These are phyloP conservation scores for Drosophila busckii DNA, from an alignment of 1,140 invertebrate genomes.

Conservation along the genomic window DNA sequence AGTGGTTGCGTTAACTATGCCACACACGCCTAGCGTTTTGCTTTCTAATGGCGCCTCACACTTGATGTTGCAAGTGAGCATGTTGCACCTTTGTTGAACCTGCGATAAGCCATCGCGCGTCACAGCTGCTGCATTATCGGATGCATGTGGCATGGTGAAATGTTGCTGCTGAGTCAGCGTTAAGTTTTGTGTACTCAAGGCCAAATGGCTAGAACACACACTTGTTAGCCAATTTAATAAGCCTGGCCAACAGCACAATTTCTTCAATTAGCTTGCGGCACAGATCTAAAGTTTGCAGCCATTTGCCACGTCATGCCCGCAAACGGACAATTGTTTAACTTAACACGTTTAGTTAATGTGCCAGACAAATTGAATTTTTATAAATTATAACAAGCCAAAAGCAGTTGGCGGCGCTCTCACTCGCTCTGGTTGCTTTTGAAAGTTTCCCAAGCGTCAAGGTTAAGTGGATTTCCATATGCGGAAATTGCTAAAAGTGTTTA, in stretches of 20 bases:
- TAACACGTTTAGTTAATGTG: conserved; percentile 44
- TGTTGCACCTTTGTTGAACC: conserved; percentile 33
- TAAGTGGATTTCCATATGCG: conserved; percentile 45
- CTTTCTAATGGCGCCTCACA: conserved; percentile 54
- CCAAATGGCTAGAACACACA: too few species aligned
- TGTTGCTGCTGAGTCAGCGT: conserved; percentile 41
- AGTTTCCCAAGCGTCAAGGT: conserved; percentile 60
- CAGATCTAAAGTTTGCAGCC: conserved; percentile 11
- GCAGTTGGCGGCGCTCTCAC: conserved; percentile 34
- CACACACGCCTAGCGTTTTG: conserved; percentile 10
- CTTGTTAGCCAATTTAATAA: conserved; percentile 34
- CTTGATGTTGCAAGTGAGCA: conserved; percentile 65
- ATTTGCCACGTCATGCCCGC: conserved; percentile 47
- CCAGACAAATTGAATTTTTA: conserved; percentile 48
- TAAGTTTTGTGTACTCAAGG: conserved; percentile 6
- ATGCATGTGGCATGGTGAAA: conserved; percentile 47
- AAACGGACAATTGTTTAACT: conserved; percentile 45
- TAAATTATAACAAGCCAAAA: conserved; percentile 54
- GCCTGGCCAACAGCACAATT: conserved; percentile 24
- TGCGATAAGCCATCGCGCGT: conserved; percentile 38
- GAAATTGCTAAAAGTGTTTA: conserved; percentile 51
- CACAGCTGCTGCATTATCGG: too few species aligned
- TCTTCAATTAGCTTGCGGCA: conserved; percentile 47
- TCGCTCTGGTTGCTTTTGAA: not conserved
- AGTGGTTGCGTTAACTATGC: conserved; percentile 44